These are phyloP conservation scores for Anguilla marmorata DNA, from an alignment of 2,797 vertebrate genomes.

Conservation along the genomic window DNA sequence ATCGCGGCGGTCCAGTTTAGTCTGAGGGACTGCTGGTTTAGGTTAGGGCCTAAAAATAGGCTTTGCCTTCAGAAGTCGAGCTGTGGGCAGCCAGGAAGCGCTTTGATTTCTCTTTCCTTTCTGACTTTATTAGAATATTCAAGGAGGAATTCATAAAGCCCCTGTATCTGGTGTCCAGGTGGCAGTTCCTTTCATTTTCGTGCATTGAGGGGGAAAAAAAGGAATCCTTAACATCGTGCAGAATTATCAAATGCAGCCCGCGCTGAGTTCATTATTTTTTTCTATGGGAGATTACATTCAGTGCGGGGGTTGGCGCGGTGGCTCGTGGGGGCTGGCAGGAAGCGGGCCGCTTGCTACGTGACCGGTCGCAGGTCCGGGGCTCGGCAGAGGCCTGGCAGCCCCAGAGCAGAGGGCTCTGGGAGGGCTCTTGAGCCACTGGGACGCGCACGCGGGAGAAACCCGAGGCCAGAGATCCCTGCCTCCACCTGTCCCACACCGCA, in stretches of 20 bases:
- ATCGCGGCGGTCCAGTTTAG: conserved; percentile 64
- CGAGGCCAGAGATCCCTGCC: background rate
- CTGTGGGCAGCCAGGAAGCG: conserved; percentile 76
- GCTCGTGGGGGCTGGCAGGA: background rate
- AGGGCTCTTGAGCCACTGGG: no score
- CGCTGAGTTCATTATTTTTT: conserved; percentile 31
- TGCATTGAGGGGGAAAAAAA: conserved; percentile 66
- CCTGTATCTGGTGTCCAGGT: conserved; percentile 78
- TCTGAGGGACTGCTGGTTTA: conserved; percentile 63
- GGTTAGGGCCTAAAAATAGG: conserved; percentile 76
- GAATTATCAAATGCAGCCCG: conserved; percentile 51
- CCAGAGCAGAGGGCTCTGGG: no score
- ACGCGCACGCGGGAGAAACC: background rate
- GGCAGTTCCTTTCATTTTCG: conserved; percentile 67
- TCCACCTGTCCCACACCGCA: conserved; percentile 11
- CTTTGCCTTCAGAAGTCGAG: conserved; percentile 72
- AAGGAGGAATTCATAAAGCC: conserved; percentile 61
- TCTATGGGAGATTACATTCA: conserved; percentile 27
- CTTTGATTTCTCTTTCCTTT: conserved; percentile 70
- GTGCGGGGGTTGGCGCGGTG: conserved; percentile 31
- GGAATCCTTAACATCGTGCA: conserved; percentile 42
- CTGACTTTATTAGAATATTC: conserved; percentile 75
- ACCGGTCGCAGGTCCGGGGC: background rate
- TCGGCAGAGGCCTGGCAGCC: background rate
- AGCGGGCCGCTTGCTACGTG: background rate